A percentile compares a stretch with the other conserved stretches of the same genome.
Evolutionary conservation across 2,797 vertebrate species (phyloP).

Genomic region (Epinephelus awoara): DNA sequence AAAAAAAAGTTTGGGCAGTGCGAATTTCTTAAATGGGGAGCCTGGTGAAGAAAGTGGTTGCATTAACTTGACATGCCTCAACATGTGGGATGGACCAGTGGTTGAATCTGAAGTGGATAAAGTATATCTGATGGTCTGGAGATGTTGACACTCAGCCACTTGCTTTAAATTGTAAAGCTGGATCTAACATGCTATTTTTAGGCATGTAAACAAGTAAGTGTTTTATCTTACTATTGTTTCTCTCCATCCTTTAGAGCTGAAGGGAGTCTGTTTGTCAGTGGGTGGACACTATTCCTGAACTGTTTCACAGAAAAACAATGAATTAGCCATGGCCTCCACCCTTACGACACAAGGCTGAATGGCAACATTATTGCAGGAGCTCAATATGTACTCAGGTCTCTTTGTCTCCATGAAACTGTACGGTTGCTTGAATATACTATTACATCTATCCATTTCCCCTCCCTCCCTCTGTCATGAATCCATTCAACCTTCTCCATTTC

Average conservation of each 20-base stretch:
- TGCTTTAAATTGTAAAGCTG: too few species aligned
- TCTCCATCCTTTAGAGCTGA: not conserved
- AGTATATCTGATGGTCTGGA: too few species aligned
- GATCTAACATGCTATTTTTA: too few species aligned
- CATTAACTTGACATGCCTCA: too few species aligned
- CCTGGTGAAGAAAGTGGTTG: too few species aligned
- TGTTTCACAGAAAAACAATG: not conserved
- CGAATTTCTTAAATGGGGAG: too few species aligned
- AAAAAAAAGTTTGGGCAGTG: too few species aligned
- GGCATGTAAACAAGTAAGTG: not conserved
- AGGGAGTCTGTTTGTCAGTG: not conserved
- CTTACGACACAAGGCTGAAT: not conserved
- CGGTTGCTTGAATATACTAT: constrained; percentile 38
- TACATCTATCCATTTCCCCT: constrained; percentile 3
- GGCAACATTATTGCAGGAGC: not conserved
- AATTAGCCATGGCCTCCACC: not conserved
- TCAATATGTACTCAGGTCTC: constrained; percentile 6
- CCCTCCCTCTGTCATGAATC: constrained; percentile 18
- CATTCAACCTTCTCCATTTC: constrained; percentile 35
- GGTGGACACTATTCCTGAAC: not conserved
- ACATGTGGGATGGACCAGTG: too few species aligned
- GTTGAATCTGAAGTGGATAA: too few species aligned
- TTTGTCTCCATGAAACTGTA: constrained; percentile 13
- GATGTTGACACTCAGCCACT: too few species aligned
- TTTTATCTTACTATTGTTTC: not conserved